phyloP scores from a whole-genome alignment of 2,113 vertebrate genomes.

The Micromys minutus region DNA sequence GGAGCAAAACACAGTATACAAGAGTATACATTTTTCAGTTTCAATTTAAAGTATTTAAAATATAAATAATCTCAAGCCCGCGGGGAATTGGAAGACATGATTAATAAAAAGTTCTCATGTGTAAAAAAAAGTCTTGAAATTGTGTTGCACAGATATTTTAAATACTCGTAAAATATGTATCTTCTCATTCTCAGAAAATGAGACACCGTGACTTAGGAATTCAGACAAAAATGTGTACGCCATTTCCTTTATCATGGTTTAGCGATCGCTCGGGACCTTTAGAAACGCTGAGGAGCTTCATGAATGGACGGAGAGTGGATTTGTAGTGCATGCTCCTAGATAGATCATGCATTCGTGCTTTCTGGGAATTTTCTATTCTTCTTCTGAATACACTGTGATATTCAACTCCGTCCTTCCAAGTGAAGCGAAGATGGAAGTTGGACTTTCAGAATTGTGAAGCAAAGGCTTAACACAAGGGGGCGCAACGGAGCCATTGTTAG shows the following conservation, averaged over 20 bases:
- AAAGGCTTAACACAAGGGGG: not conserved
- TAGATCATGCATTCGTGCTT: not conserved
- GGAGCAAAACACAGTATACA: not conserved
- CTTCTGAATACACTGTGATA: not conserved
- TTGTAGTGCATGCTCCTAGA: not conserved
- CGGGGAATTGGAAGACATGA: not conserved
- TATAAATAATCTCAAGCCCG: not conserved
- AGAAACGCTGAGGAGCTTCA: not conserved
- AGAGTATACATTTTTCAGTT: not conserved
- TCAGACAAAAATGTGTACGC: not conserved
- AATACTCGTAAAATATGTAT: too few relatives aligned
- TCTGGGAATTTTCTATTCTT: not conserved
- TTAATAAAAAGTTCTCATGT: not conserved
- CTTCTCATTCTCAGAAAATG: not conserved
- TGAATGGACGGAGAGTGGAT: not conserved
- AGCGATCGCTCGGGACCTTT: not conserved
- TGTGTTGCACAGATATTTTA: too few relatives aligned
- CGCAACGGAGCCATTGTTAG: not conserved
- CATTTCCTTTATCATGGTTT: not conserved
- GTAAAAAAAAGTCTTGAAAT: not conserved
- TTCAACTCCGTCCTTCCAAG: not conserved
- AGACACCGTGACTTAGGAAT: not conserved
- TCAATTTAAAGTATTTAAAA: not conserved
- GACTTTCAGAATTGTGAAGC: not conserved
- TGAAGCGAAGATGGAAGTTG: not conserved